Conservation (phyloP, 2,888 invertebrate genomes). For the Leucozona laternaria region DNA sequence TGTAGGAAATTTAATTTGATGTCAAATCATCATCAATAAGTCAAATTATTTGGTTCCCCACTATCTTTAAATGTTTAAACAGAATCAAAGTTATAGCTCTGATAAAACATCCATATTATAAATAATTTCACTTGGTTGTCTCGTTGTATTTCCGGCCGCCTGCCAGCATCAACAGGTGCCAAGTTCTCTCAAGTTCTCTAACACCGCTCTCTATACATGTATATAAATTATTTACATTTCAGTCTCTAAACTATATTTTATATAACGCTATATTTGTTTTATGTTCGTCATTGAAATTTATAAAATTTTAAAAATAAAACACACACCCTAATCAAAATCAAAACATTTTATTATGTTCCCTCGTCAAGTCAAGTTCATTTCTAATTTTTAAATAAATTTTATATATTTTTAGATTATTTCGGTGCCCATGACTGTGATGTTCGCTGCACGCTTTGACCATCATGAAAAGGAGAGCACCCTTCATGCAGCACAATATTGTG, state of each 20-base stretch:
- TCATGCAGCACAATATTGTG: background rate
- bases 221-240: background rate
- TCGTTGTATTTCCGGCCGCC: conserved; percentile 5
- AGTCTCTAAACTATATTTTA: background rate
- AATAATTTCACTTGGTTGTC: conserved; percentile 19
- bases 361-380: conserved; percentile 34
- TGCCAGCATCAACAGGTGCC: conserved; percentile 40
- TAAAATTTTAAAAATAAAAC: conserved; percentile 27
- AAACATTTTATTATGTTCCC: conserved; percentile 4
- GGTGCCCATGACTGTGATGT: conserved; percentile 7
- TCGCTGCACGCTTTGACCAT: background rate
- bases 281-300: conserved; percentile 32
- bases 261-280: background rate
- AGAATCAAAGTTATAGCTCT: background rate
- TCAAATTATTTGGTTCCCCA: background rate
- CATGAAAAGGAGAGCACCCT: conserved; percentile 1
- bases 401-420: conserved; percentile 21
- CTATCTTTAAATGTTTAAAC: background rate
- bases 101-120: background rate
- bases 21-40: no score
- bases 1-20: no score
- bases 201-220: background rate
- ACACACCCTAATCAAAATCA: background rate
- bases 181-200: conserved; percentile 16
- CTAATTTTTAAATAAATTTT: conserved; percentile 15